A percentile compares a stretch with the other conserved stretches of the same genome.
phyloP scores from a whole-genome alignment of 2,113 vertebrate genomes.

The Myrmophylax atrothorax region DNA sequence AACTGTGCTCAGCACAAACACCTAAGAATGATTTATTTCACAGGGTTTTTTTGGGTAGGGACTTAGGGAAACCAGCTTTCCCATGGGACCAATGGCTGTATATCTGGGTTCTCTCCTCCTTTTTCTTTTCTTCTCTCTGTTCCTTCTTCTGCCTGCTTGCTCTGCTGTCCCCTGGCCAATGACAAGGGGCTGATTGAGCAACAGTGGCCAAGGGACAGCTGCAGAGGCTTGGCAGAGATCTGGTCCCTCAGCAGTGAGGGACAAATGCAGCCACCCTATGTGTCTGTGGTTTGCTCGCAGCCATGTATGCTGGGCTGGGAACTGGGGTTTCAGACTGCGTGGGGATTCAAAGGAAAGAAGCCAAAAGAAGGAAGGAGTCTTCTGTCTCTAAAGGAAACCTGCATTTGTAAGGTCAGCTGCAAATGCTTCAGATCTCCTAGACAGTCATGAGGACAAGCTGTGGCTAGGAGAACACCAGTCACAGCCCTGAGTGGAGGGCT shows the following conservation, averaged over 20 bases:
- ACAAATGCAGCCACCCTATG: not conserved
- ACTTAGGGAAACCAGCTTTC: not conserved
- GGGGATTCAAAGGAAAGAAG: not conserved
- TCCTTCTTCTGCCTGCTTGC: accelerated
- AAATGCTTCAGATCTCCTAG: not conserved
- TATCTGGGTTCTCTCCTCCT: accelerated
- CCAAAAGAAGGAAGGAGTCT: not conserved
- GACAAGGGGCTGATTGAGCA: not conserved
- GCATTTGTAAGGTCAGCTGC: not conserved
- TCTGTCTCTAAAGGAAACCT: not conserved
- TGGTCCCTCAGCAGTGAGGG: not conserved
- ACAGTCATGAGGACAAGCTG: not conserved
- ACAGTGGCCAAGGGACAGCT: not conserved
- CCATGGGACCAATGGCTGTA: not conserved
- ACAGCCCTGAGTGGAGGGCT: not conserved
- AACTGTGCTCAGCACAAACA: not conserved
- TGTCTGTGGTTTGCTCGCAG: not conserved
- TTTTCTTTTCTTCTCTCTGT: not conserved
- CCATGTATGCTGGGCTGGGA: not conserved
- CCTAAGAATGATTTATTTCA: not conserved
- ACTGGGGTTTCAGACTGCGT: not conserved
- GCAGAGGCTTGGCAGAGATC: not conserved
- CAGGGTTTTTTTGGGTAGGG: not conserved
- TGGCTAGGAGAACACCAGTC: not conserved
- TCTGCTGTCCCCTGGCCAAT: not conserved